These are phyloP conservation scores for Pristionchus entomophagus DNA, from an alignment of 2,888 invertebrate genomes.

Conservation along the genomic window DNA sequence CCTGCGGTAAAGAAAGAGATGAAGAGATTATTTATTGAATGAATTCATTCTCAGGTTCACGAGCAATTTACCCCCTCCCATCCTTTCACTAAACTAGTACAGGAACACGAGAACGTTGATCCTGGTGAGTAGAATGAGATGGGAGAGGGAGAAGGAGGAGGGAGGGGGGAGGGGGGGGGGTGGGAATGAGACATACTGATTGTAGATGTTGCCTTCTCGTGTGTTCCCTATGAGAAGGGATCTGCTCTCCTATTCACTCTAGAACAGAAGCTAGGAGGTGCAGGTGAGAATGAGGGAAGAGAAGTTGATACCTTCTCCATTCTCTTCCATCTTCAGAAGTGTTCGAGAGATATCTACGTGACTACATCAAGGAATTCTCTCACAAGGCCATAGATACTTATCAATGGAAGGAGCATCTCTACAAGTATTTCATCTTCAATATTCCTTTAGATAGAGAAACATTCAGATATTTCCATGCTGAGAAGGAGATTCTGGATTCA, in stretches of 20 bases:
- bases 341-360: conserved; percentile 89
- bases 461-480: conserved; percentile 36
- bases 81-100: conserved; percentile 71
- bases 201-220: conserved; percentile 90
- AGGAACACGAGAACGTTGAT: conserved; percentile 83
- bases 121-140: conserved; percentile 79
- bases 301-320: neutral
- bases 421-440: conserved; percentile 81
- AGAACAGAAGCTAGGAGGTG: conserved; percentile 87
- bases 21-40: neutral
- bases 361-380: conserved; percentile 87
- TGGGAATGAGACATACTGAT: too few relatives aligned
- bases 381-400: conserved; percentile 88
- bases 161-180: too few relatives aligned
- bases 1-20: conserved; percentile 80
- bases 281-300: conserved; percentile 76
- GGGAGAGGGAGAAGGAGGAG: too few relatives aligned
- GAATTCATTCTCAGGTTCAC: conserved; percentile 58
- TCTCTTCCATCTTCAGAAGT: conserved; percentile 75
- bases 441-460: neutral
- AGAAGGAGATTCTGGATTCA: conserved; percentile 78
- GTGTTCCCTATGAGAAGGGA: conserved; percentile 92
- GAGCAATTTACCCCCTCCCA: conserved; percentile 70
- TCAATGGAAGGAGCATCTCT: conserved; percentile 86
- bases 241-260: conserved; percentile 89